Conservation (phyloP, 2,888 invertebrate species). For the Folsomia candida region DNA sequence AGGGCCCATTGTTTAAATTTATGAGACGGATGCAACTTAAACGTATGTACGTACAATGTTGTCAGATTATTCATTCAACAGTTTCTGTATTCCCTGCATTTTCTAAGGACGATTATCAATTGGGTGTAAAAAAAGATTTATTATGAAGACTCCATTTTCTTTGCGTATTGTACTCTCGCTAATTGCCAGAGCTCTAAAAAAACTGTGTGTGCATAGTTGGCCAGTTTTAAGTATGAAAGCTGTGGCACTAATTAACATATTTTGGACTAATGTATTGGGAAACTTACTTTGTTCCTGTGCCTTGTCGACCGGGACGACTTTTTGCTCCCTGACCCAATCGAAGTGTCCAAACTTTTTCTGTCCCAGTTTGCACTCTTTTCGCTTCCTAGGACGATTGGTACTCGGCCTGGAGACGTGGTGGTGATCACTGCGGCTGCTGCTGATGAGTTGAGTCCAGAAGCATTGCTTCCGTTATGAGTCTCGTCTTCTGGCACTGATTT, state of each 20-base stretch:
- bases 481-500: slow-evolving; percentile 64
- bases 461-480: slow-evolving; percentile 43
- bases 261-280: neutral
- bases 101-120: no score
- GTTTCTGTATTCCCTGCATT: no score
- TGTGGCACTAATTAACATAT: neutral
- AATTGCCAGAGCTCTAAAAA: neutral
- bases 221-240: no score
- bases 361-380: slow-evolving; percentile 23
- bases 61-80: no score
- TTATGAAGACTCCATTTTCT: neutral
- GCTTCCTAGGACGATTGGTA: slow-evolving; percentile 11
- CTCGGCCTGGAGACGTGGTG: neutral
- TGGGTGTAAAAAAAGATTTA: slow-evolving; percentile 7
- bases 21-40: no score
- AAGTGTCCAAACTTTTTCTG: slow-evolving; percentile 35
- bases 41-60: no score
- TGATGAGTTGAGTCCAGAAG: slow-evolving; percentile 13
- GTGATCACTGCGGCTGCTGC: no score
- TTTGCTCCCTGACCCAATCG: slow-evolving; percentile 33
- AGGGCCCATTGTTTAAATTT: no score
- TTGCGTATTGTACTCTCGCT: neutral
- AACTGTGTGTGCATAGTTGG: neutral
- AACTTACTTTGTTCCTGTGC: slow-evolving; percentile 40
- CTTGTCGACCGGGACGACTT: slow-evolving; percentile 46